Evolutionary conservation across 2,113 vertebrate species (phyloP), one percentile per base, ranked within the genome.

Genomic region (Rhineura floridana): DNA sequence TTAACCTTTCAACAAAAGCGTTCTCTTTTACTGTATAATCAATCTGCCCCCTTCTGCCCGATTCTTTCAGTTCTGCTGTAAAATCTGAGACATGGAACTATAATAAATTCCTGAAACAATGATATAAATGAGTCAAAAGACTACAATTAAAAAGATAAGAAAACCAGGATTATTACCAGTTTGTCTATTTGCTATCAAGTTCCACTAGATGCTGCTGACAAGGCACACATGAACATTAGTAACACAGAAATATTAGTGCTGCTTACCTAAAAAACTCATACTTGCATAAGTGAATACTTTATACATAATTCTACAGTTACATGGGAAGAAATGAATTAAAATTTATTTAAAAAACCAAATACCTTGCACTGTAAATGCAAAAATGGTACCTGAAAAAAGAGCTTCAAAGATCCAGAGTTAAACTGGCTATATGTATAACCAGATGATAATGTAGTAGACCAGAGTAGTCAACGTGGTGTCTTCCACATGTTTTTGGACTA

Each of bases 361-460:
- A 5, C 10, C 36, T 92, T 89, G 11, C 84, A 96, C 94, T 96
- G 96, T 96, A 97, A 96, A 97, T 97, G 95, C 94, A 90, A 87
- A 95, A 95, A 96, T 97, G 96, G 97, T 97, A 95, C 96, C n/a
- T n/a, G n/a, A n/a, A n/a, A n/a, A 17, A 30, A 13, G 23, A 23
- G 52, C 5, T 81, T 63, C 19, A 83, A 69, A n/a, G 13, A n/a
- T 55, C 8, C 30, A 83, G 3, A 3, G 10, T 48, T 77, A 77
- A 77, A 48, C 17, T 15, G 13, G 12, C 21, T 25, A 44, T 44
- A 21, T 75, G 72, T 42, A 75, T 55, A 55, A 55, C 12, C 17
- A 17, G 52, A 55, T 55, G 13, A 55, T 55, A 55, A 55, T 55
- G 12, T 55, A 55, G 15, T 55, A 55, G 52, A 50, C 48, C 48